Evolutionary conservation across 2,888 invertebrate genomes (phyloP).

Genomic region (Temnothorax ravouxi): DNA sequence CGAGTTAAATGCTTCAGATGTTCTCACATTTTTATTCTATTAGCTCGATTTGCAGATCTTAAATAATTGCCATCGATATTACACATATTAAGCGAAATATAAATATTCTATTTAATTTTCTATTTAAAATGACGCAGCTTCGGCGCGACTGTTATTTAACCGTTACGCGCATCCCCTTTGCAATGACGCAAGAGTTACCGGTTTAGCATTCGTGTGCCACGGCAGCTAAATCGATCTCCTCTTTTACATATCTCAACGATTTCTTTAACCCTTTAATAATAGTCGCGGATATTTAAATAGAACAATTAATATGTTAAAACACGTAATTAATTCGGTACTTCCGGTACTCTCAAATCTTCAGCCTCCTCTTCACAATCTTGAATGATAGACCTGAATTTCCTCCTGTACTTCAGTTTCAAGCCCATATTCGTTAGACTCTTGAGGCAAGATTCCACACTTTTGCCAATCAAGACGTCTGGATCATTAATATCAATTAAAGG

Average conservation of each 20-base stretch:
- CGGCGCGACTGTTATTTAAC: background rate
- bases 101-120: background rate
- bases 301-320: no score
- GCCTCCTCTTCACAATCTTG: no score
- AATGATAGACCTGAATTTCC: no score
- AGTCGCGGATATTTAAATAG: background rate
- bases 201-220: conserved; percentile 25
- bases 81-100: background rate
- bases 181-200: conserved; percentile 26
- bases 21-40: background rate
- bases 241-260: conserved; percentile 52
- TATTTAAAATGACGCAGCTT: background rate
- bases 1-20: background rate
- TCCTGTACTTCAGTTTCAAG: no score
- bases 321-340: no score
- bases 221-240: conserved; percentile 49
- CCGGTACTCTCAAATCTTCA: no score
- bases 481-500: no score
- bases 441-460: no score
- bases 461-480: no score
- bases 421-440: no score
- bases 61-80: background rate
- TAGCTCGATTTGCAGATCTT: background rate
- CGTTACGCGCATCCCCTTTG: conserved; percentile 36
- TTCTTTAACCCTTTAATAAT: conserved; percentile 49